These are phyloP conservation scores for Anoplopoma fimbria DNA, from an alignment of 2,113 vertebrate genomes.

Conservation along the genomic window DNA sequence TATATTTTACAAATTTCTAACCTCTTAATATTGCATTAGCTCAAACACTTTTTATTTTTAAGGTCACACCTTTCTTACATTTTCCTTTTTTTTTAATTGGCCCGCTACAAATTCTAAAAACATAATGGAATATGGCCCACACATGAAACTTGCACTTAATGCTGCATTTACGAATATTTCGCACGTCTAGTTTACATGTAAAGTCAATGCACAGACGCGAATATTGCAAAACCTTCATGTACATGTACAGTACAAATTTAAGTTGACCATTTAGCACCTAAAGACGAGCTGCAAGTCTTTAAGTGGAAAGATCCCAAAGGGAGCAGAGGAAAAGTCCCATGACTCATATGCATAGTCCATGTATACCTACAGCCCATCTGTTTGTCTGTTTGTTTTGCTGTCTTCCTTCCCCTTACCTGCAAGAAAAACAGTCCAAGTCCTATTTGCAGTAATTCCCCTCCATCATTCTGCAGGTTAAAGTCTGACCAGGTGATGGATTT, in stretches of 20 bases:
- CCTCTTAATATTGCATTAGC: background rate
- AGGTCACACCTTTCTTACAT: background rate
- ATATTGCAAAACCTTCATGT: background rate
- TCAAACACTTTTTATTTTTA: background rate
- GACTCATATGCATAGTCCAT: background rate
- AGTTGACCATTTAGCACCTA: background rate
- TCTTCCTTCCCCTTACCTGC: constrained; percentile 66
- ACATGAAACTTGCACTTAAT: no score
- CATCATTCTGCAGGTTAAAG: constrained; percentile 32
- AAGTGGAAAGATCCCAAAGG: background rate
- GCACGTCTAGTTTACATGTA: no score
- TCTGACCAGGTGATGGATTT: constrained; percentile 57
- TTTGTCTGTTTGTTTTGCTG: background rate
- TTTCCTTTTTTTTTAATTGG: no score
- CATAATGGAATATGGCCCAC: no score
- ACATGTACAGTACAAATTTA: background rate
- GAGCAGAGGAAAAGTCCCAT: background rate
- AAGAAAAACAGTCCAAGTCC: constrained; percentile 80
- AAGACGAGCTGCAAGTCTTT: background rate
- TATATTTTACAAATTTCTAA: background rate
- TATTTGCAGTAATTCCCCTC: constrained; percentile 54
- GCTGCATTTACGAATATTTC: no score
- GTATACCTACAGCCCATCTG: no score
- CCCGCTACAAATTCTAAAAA: no score
- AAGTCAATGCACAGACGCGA: no score